phyloP scores from a whole-genome alignment of 2,797 vertebrate genomes.

The Centroberyx gerrardi region DNA sequence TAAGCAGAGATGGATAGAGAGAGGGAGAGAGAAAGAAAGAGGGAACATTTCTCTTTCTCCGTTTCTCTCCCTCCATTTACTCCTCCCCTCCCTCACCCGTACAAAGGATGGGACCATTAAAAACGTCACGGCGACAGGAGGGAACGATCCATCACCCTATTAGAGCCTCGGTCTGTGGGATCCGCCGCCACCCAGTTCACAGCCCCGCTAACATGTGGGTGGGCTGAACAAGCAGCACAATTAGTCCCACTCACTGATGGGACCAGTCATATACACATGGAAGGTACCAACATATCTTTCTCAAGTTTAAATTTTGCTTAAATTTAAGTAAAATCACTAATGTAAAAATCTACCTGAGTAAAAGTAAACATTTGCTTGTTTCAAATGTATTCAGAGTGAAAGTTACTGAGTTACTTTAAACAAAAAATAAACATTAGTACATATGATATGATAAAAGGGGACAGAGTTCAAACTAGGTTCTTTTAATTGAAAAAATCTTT shows the following conservation, averaged over 20 bases:
- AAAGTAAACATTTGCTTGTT: too few species aligned
- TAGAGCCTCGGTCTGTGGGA: slow-evolving; percentile 60
- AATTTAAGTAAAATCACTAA: too few species aligned
- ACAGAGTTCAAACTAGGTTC: too few species aligned
- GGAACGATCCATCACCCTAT: slow-evolving; percentile 80
- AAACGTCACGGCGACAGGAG: slow-evolving; percentile 78
- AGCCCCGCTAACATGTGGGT: slow-evolving; percentile 72
- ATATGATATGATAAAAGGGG: too few species aligned
- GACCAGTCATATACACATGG: slow-evolving; percentile 35
- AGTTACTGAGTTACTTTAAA: too few species aligned
- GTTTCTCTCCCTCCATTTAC: slow-evolving; percentile 68
- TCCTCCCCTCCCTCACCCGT: slow-evolving; percentile 51
- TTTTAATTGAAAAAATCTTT: too few species aligned
- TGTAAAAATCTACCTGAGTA: too few species aligned
- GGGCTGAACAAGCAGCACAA: slow-evolving; percentile 77
- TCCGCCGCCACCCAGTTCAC: slow-evolving; percentile 66
- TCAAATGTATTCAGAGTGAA: too few species aligned
- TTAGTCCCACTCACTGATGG: slow-evolving; percentile 64
- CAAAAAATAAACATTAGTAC: neutral
- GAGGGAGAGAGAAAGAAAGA: slow-evolving; percentile 54
- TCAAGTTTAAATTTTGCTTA: too few species aligned
- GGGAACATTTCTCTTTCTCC: slow-evolving; percentile 65
- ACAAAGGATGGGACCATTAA: slow-evolving; percentile 79
- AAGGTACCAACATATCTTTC: neutral
- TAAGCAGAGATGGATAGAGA: slow-evolving; percentile 40